Evolutionary conservation across 2,888 invertebrate species (phyloP), one percentile per base, ranked within the genome.

Genomic region (Tachina grossa): DNA sequence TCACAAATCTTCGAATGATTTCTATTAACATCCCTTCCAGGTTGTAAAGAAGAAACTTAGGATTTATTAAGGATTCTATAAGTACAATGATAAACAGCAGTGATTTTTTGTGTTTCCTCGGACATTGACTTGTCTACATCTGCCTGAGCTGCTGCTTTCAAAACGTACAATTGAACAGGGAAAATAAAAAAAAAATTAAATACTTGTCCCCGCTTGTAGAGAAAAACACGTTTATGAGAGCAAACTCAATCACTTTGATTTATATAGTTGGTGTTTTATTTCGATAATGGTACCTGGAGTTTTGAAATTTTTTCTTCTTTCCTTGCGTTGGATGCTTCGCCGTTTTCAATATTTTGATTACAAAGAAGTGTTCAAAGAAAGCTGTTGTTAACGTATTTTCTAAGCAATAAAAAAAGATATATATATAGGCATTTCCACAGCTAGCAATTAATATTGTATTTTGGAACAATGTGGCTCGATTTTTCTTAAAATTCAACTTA

Each of bases 111-210:
- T 78, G 66, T 57, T 66, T 49, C 61, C 85, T 90, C 90, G 90
- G 90, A 90, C 91, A 89, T 91, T 91, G 90, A 90, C 91, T 89
- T 89, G 90, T 74, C 45, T 76, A 39, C 91, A 91, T 91, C 91
- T 91, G 91, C 91, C 88, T 87, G 87, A 13, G 41, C 16, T 68
- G 66, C 90, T 88, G 87, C 85, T 57, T 1, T 5, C 53, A 61
- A 74, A 57, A 74, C 4, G 39, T 1, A 57, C 45, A 65, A 61
- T 39, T 19, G 11, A 39, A 53, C 22, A 51, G 9, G 1, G 14
- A 9, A 57, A 45, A 47, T 9, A 13, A 16, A 31, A 31, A 10
- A 13, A 89, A 84, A 63, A 85, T 22, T 72, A 82, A 65, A 65
- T 16, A 59, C 49, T 47, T 45, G n/a, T 9, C 31, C 6, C 5